Conservation (phyloP, 2,797 vertebrate species). For the Pipistrellus nathusii region DNA sequence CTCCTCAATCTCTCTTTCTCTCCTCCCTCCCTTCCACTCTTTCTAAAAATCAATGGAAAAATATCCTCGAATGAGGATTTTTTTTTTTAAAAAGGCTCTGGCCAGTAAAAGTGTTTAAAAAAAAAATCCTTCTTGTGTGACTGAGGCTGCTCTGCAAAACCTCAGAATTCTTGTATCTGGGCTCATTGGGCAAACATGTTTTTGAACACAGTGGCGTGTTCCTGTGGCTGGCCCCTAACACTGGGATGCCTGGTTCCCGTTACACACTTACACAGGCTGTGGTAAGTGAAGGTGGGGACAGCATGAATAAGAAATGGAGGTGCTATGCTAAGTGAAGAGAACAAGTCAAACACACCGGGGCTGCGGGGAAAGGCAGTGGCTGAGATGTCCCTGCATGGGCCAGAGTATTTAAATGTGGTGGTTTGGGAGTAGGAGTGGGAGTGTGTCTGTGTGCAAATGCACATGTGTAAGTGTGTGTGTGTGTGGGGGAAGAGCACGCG, state of each 20-base stretch:
- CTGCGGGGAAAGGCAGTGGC: constrained; percentile 33
- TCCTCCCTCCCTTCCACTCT: no score
- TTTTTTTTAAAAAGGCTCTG: no score
- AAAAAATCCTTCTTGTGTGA: not conserved
- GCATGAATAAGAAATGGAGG: not conserved
- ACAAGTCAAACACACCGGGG: constrained; percentile 66
- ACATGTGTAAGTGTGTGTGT: not conserved
- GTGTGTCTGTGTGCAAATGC: not conserved
- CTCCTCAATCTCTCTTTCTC: no score
- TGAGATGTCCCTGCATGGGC: constrained; percentile 16
- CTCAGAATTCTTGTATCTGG: not conserved
- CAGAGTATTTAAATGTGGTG: not conserved
- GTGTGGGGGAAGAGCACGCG: no score
- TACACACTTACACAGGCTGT: not conserved
- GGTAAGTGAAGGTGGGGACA: not conserved
- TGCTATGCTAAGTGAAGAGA: not conserved
- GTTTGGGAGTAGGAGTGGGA: not conserved
- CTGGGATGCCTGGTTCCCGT: not conserved
- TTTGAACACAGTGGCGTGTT: not conserved
- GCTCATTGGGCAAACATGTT: not conserved
- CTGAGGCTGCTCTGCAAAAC: not conserved
- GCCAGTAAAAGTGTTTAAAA: not conserved
- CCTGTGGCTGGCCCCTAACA: not conserved
- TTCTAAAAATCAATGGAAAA: no score
- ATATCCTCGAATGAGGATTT: no score